phyloP scores from a whole-genome alignment of 2,113 vertebrate species.

The Mustelus asterias region DNA sequence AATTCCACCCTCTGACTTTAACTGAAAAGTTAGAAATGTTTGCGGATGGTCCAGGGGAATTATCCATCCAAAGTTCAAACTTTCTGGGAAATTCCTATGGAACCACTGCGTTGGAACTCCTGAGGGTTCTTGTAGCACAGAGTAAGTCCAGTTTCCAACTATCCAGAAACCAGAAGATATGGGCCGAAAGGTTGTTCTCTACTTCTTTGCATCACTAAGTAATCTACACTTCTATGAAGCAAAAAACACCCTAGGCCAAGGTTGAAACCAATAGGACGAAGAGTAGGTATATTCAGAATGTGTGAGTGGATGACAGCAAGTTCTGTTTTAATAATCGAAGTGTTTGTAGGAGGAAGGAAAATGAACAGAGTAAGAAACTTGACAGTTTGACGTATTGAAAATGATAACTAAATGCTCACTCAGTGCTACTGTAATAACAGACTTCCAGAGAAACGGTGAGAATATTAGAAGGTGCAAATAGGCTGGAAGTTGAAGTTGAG shows the following conservation, averaged over 20 bases:
- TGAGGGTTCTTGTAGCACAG: no score
- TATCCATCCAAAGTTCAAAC: no score
- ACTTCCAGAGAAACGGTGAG: not conserved
- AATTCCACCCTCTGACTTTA: no score
- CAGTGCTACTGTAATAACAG: not conserved
- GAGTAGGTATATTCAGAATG: not conserved
- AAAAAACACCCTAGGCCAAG: not conserved
- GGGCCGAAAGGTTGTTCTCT: not conserved
- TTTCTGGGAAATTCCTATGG: no score
- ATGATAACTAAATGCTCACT: not conserved
- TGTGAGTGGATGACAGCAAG: not conserved
- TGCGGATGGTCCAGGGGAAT: no score
- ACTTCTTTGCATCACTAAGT: not conserved
- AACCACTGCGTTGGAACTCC: no score
- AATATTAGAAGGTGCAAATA: not conserved
- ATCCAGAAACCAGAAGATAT: not conserved
- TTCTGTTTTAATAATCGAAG: not conserved
- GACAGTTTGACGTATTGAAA: not conserved
- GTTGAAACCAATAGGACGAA: not conserved
- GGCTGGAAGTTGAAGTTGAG: not conserved
- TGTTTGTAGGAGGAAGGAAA: not conserved
- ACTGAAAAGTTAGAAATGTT: no score
- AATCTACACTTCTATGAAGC: not conserved
- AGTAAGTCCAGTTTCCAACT: no score
- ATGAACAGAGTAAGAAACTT: not conserved